These are phyloP conservation scores for Habrosyne pyritoides DNA, from an alignment of 2,888 invertebrate genomes.

Conservation along the genomic window DNA sequence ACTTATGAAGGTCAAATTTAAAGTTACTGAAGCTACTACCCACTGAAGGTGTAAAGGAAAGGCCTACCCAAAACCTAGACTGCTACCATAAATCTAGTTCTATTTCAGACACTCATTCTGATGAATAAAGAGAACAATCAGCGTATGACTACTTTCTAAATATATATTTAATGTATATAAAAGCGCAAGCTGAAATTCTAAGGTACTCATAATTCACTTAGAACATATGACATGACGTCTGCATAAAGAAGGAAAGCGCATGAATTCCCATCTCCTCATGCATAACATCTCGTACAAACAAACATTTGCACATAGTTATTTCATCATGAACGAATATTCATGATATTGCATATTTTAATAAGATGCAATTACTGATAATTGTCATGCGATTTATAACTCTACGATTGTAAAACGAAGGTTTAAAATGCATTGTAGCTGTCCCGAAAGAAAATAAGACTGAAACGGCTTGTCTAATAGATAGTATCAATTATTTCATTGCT, in stretches of 20 bases:
- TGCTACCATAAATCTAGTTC: no score
- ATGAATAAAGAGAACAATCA: no score
- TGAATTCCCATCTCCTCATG: conserved; percentile 44
- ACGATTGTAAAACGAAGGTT: background rate
- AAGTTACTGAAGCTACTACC: no score
- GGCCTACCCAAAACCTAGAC: no score
- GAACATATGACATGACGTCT: background rate
- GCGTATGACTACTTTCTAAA: no score
- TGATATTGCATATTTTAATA: background rate
- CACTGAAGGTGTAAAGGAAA: no score
- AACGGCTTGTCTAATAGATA: background rate
- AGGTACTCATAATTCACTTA: background rate
- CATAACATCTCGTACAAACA: conserved; percentile 32
- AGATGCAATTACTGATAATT: background rate
- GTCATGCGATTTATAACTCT: background rate
- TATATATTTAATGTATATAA: no score
- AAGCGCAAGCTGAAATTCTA: no score
- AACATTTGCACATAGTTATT: conserved; percentile 19
- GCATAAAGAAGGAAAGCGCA: conserved; percentile 43
- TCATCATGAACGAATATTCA: conserved; percentile 10
- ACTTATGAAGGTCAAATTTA: no score
- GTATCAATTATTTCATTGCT: background rate
- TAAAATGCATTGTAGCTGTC: background rate
- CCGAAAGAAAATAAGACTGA: background rate
- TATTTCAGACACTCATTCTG: no score